Evolutionary conservation across 2,797 vertebrate species (phyloP), one percentile per base, ranked within the genome.

Genomic region (Triplophysa yarkandensis): DNA sequence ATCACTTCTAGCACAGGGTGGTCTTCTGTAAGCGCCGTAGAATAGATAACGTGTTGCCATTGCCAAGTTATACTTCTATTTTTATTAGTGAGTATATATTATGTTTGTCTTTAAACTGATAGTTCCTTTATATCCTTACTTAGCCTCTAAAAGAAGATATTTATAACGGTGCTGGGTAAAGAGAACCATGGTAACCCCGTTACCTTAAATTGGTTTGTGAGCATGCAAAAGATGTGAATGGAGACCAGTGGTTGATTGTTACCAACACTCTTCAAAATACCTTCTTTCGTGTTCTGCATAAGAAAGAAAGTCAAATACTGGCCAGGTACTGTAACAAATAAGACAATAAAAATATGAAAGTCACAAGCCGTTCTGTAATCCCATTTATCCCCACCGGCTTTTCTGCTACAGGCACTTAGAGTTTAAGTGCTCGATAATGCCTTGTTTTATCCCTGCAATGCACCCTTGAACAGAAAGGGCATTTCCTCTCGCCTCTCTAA

Each of bases 341-440:
- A 60, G n/a, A 62, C 28, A 32, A 52, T 74, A 57, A 50, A 55
- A 55, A 58, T 41, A 58, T 61, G 60, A 27, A 14, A 58, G 55
- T 54, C 41, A 17, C 48, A 68, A 57, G 3, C 50, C 21, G 55
- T 65, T 64, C 25, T 66, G 54, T 48, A 69, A 46, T 6, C 10
- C 17, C 14, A 64, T 68, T 32, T 81, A 48, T 64, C 43, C 60
- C 62, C 55, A 41, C 65, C 48, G 76, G 65, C 74, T 74, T 27
- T 75, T 36, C n/a, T 43, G 62, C 73, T 63, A 65, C 65, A 73
- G 27, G 54, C 77, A 75, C 70, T 80, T 68, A 72, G 62, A 69
- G 58, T 82, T 81, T 83, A 83, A 85, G 76, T 83, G 80, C 73
- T 77, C 61, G 76, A 84, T 85, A 83, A 84, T 81, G 74, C 74